Base-by-base conservation (phyloP, 2,113 vertebrate species). In the Ammospiza nelsoni region DNA sequence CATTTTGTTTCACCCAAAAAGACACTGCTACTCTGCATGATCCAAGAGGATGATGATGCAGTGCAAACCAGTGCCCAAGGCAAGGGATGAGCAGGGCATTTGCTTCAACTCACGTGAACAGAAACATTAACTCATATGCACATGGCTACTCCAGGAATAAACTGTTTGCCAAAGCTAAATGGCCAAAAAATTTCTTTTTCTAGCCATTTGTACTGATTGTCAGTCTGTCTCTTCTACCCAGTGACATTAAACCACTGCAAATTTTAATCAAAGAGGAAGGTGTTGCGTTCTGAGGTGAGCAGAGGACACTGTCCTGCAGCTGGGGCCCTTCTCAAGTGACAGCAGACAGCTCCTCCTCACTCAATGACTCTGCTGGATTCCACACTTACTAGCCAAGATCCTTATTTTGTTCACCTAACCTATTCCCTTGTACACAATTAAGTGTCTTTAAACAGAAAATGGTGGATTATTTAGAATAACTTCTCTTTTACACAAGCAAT, bases 201-300 rank as follows among this genome's bases (percentile, higher is more conserved):
- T 74, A 74, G 24, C 6, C 3, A 15, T 78, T 76, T 67, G 6
- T 44, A 12, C 54, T 68, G 31, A 20, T 20, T 79, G 31, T 33
- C 41, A 33, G 29, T 27, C 41, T 67, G 21, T 8, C 24, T 88
- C 24, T 92, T 83, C 79, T 73, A 48, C 20, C 9, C 33, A 75
- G 33, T 28, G 71, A 27, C 44, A 65, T 61, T 33, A 66, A 84
- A n/a, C 6, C 35, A 33, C 35, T 46, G n/a, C 7, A 12, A 18
- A 14, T 73, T 86, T 77, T 44, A 77, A 57, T 48, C 5, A 35
- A 54, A 73, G 31, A 74, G 14, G 7, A 49, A 77, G 2, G 0
- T 54, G 14, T 44, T 77, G 15, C 15, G 25, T 46, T 21, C 11
- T 5, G 11, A 81, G 20, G 2, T 0, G 0, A 73, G 35, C 28